A percentile compares a stretch with the other conserved stretches of the same genome.
phyloP scores from a whole-genome alignment of 37 sponge, comb jelly and placozoan species.

The Lycopodina hypogea region DNA sequence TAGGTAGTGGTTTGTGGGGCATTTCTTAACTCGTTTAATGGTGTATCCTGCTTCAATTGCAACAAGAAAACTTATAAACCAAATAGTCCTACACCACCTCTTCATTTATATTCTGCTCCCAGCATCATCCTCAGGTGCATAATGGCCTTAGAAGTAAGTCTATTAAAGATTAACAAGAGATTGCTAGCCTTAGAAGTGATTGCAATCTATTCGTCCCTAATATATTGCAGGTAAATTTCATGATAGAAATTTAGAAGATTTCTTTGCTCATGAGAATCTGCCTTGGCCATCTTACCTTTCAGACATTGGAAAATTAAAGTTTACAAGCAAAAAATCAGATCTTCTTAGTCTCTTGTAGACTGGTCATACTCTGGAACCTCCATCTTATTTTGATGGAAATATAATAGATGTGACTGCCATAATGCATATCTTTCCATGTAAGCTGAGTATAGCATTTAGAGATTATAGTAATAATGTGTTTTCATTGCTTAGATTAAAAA shows the following conservation, averaged over 20 bases:
- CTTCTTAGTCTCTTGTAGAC: constrained; percentile 1
- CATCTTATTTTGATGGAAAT: constrained; percentile 5
- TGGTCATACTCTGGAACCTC: not conserved
- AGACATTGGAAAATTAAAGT: not conserved
- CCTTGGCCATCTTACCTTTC: constrained; percentile 29
- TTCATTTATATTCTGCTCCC: no score
- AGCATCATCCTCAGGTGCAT: no score
- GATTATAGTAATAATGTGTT: no score
- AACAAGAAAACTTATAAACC: no score
- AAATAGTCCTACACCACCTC: no score
- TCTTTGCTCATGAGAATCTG: constrained; percentile 34
- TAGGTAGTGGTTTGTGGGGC: no score
- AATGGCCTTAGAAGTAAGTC: no score
- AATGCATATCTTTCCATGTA: not conserved
- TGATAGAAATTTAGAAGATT: constrained; percentile 18
- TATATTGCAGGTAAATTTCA: constrained; percentile 22
- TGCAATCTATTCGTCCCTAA: constrained; percentile 14
- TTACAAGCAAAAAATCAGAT: constrained; percentile 25
- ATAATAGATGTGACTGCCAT: not conserved
- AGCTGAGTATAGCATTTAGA: not conserved
- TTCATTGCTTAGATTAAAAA: no score
- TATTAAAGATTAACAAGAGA: constrained; percentile 2
- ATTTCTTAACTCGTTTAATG: no score
- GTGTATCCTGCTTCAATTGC: no score
- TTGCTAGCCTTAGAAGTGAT: constrained; percentile 12